Evolutionary conservation across 2,888 invertebrate genomes (phyloP).

Genomic region (Polia nebulosa): DNA sequence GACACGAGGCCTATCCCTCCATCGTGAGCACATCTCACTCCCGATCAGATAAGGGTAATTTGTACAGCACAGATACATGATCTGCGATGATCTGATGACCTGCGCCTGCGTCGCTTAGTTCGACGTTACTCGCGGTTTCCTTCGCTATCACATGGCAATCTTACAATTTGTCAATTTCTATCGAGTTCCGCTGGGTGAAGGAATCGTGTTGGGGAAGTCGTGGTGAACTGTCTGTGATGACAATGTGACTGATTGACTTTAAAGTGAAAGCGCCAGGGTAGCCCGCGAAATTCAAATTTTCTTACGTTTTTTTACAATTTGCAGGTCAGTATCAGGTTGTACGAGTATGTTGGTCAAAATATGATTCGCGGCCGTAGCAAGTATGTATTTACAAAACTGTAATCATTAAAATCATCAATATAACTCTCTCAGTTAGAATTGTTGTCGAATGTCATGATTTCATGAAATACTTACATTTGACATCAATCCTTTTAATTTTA

Average conservation of each 20-base stretch:
- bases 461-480: too few species aligned
- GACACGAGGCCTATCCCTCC: constrained; percentile 1
- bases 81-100: constrained; percentile 61
- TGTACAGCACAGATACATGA: constrained; percentile 57
- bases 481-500: too few species aligned
- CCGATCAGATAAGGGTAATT: constrained; percentile 66
- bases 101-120: constrained; percentile 42
- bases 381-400: too few species aligned
- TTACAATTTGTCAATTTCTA: constrained; percentile 46
- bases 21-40: constrained; percentile 28
- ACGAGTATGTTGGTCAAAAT: too few species aligned
- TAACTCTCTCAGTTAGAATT: too few species aligned
- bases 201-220: constrained; percentile 36
- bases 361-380: too few species aligned
- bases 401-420: too few species aligned
- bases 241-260: constrained; percentile 20
- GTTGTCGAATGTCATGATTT: too few species aligned
- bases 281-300: too few species aligned
- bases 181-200: constrained; percentile 23
- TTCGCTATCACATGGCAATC: constrained; percentile 31
- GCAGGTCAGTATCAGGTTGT: too few species aligned
- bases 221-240: constrained; percentile 12
- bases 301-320: too few species aligned
- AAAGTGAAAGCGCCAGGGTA: too few species aligned
- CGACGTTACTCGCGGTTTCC: constrained; percentile 37